These are phyloP conservation scores for Anguilla anguilla DNA, from an alignment of 2,797 vertebrate genomes.

Conservation along the genomic window DNA sequence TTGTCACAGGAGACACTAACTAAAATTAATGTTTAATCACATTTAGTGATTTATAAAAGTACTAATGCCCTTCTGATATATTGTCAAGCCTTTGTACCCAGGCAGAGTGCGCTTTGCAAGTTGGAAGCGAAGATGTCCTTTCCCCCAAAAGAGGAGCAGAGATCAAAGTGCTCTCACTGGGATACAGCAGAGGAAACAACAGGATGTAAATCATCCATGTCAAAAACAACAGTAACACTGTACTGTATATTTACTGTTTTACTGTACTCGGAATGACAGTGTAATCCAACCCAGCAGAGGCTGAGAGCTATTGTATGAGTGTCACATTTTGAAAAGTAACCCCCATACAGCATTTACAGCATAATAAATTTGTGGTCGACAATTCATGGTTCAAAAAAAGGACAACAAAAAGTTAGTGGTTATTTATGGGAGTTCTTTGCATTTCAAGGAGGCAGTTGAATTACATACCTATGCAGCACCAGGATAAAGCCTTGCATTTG, in stretches of 20 bases:
- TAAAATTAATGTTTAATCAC: neutral
- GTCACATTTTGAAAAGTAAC: constrained; percentile 44
- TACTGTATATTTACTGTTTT: constrained; percentile 46
- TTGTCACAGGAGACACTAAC: neutral
- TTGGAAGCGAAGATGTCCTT: constrained; percentile 16
- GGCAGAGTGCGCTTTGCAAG: constrained; percentile 17
- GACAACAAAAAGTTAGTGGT: constrained; percentile 40
- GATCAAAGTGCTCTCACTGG: constrained; percentile 37
- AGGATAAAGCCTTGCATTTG: constrained; percentile 25
- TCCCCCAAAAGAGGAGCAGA: constrained; percentile 25
- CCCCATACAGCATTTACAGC: constrained; percentile 47
- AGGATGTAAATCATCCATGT: constrained; percentile 46
- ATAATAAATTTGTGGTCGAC: constrained; percentile 51
- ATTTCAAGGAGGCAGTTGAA: constrained; percentile 50
- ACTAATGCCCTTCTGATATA: neutral
- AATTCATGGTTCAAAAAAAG: constrained; percentile 45
- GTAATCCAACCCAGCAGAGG: constrained; percentile 25
- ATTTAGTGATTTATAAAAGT: neutral
- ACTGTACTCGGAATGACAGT: constrained; percentile 40
- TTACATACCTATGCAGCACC: constrained; percentile 42
- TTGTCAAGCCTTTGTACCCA: neutral
- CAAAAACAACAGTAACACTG: constrained; percentile 29
- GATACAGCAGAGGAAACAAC: constrained; percentile 35
- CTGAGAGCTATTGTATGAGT: constrained; percentile 23
- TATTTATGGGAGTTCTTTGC: constrained; percentile 49